A percentile compares a stretch with the other conserved stretches of the same genome.
phyloP scores from a whole-genome alignment of 64 coral and sea anemone species.

The Montipora foliosa region DNA sequence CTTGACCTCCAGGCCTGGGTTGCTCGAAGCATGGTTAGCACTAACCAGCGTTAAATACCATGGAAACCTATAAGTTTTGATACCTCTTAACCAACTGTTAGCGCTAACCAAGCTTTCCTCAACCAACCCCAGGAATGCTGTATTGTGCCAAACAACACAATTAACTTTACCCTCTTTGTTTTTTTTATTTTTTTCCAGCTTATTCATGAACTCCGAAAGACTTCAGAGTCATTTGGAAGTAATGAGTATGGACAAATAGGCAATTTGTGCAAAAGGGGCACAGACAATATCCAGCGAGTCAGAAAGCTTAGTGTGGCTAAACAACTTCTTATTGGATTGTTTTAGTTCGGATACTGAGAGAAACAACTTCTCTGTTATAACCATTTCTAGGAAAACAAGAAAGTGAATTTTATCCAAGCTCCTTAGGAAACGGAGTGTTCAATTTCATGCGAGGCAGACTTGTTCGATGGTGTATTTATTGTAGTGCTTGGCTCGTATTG shows the following conservation, averaged over 20 bases:
- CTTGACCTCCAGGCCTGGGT: no score
- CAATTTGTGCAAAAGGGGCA: slow-evolving; percentile 76
- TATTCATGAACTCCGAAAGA: slow-evolving; percentile 68
- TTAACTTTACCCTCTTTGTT: no score
- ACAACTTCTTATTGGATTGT: slow-evolving; percentile 77
- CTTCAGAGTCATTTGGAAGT: neutral
- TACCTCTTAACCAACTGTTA: no score
- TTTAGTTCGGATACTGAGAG: slow-evolving; percentile 26
- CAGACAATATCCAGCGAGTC: slow-evolving; percentile 85
- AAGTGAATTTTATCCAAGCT: neutral
- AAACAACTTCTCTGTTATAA: neutral
- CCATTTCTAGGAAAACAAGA: neutral
- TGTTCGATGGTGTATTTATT: neutral
- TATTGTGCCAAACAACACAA: no score
- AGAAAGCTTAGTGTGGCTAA: slow-evolving; percentile 76
- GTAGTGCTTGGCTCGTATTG: neutral
- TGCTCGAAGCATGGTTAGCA: no score
- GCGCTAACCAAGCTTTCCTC: no score
- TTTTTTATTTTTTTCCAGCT: slow-evolving; percentile 51
- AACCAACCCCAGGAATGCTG: no score
- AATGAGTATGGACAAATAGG: slow-evolving; percentile 76
- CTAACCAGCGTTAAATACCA: no score
- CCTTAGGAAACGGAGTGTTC: neutral
- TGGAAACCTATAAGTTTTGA: no score
- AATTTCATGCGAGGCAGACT: neutral